phyloP scores from a whole-genome alignment of 2,888 invertebrate genomes.

The Stenodera caucasica region DNA sequence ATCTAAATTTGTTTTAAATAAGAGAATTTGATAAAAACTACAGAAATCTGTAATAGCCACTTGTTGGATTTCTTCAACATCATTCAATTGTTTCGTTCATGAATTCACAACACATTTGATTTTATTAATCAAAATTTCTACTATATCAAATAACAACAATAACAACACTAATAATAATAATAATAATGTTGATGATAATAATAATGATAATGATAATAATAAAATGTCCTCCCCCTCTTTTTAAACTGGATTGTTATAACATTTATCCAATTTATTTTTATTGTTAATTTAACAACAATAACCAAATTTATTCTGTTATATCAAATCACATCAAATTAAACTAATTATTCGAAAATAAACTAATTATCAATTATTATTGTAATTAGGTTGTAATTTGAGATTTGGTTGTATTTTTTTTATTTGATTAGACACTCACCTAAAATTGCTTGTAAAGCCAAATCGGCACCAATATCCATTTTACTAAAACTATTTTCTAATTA shows the following conservation, averaged over 20 bases:
- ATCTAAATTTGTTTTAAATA: background rate
- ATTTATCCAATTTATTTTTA: constrained; percentile 32
- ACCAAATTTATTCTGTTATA: constrained; percentile 5
- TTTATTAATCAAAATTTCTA: background rate
- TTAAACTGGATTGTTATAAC: constrained; percentile 8
- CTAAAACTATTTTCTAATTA: constrained; percentile 26
- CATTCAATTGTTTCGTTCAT: background rate
- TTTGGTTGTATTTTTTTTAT: background rate
- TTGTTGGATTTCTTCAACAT: constrained; percentile 2
- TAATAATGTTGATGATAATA: background rate
- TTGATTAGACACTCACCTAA: constrained; percentile 44
- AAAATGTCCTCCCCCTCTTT: constrained; percentile 29
- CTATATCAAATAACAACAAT: background rate
- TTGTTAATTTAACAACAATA: constrained; percentile 31
- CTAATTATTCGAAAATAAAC: background rate
- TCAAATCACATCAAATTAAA: background rate
- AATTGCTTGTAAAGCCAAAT: constrained; percentile 50
- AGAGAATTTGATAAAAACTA: background rate
- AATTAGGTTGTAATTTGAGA: constrained; percentile 5
- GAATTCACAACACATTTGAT: background rate
- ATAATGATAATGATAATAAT: background rate
- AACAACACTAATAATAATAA: background rate
- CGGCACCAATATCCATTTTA: constrained; percentile 50
- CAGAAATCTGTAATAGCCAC: constrained; percentile 7
- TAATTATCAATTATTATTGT: background rate